Base-by-base conservation (phyloP, 2,113 vertebrate genomes). In the Hypomesus transpacificus region DNA sequence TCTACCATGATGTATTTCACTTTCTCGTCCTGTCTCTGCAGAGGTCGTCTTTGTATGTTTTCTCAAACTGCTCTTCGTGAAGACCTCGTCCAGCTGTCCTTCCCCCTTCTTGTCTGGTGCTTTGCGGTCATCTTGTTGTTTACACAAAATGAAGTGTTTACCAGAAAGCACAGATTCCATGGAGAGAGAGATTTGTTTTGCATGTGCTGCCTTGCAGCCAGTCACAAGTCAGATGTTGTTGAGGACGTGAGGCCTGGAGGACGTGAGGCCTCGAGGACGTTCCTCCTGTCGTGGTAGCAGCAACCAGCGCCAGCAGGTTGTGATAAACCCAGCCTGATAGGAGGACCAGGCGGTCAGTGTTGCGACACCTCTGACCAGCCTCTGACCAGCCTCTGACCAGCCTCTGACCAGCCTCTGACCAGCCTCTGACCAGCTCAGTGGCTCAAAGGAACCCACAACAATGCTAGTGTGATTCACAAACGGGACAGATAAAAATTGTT, bases 391-490 rank as follows among this genome's bases (percentile, higher is more conserved):
- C n/a, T n/a, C n/a, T n/a, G n/a, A n/a, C n/a, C n/a, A n/a, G n/a
- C n/a, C n/a, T n/a, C n/a, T n/a, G n/a, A n/a, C n/a, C n/a, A n/a
- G n/a, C n/a, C n/a, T n/a, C n/a, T n/a, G n/a, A n/a, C n/a, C n/a
- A n/a, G n/a, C 9, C 39, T 46, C 39, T 11, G 39, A 46, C 39
- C 70, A 69, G 80, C 81, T 89, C 82, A 75, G 68, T 89, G 82
- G 69, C 82, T 86, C 86, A 86, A 87, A 87, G 78, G 80, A 63
- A 75, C 21, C 63, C 64, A 14, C 70, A 68, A 89, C 82, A 85
- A 85, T 87, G 81, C 77, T 60, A 77, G 75, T 72, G 70, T 70
- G 75, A 6, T 26, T 26, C 24, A 26, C 80, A 73, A 0, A 1
- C 76, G 66, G 61, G 62, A 68, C 26, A 82, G 79, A 83, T 71